These are phyloP conservation scores for Rana temporaria DNA, from an alignment of 2,113 vertebrate genomes.

Conservation along the genomic window DNA sequence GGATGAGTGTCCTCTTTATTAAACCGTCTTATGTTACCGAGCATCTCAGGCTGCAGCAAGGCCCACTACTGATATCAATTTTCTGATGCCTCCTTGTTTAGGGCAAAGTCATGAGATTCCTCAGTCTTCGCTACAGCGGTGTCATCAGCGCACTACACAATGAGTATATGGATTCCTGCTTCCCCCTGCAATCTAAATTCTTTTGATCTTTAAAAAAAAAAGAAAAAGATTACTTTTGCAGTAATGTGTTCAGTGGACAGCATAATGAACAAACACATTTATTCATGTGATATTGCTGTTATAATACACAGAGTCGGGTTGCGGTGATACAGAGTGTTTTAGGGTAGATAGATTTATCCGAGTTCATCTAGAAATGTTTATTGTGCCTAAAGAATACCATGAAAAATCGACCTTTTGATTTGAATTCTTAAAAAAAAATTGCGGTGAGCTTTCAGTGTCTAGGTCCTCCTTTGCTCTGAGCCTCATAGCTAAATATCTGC, in stretches of 20 bases:
- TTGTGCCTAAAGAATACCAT: too few species aligned
- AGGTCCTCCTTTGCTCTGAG: too few species aligned
- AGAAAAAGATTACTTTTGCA: slow-evolving; percentile 25
- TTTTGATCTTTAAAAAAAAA: slow-evolving; percentile 25
- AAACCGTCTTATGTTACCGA: slow-evolving; percentile 51
- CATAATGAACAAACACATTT: slow-evolving; percentile 27
- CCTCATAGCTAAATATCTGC: too few species aligned
- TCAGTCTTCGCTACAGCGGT: not conserved
- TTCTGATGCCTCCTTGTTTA: slow-evolving; percentile 64
- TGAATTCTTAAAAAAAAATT: too few species aligned
- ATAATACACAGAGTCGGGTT: not conserved
- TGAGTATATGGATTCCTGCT: slow-evolving; percentile 12
- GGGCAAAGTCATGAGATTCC: slow-evolving; percentile 60
- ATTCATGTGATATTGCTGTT: slow-evolving; percentile 12
- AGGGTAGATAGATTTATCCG: slow-evolving; percentile 9
- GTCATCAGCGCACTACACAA: not conserved
- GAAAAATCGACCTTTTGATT: too few species aligned
- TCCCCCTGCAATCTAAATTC: slow-evolving; percentile 22
- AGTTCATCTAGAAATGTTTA: not conserved
- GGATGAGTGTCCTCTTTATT: slow-evolving; percentile 55
- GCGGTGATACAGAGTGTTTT: not conserved
- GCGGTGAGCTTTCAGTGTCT: too few species aligned
- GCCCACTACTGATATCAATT: slow-evolving; percentile 43
- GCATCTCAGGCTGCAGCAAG: slow-evolving; percentile 37
- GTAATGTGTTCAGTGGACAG: slow-evolving; percentile 33